Conservation (phyloP, 2,888 invertebrate genomes). For the Stenoptilia bipunctidactyla region DNA sequence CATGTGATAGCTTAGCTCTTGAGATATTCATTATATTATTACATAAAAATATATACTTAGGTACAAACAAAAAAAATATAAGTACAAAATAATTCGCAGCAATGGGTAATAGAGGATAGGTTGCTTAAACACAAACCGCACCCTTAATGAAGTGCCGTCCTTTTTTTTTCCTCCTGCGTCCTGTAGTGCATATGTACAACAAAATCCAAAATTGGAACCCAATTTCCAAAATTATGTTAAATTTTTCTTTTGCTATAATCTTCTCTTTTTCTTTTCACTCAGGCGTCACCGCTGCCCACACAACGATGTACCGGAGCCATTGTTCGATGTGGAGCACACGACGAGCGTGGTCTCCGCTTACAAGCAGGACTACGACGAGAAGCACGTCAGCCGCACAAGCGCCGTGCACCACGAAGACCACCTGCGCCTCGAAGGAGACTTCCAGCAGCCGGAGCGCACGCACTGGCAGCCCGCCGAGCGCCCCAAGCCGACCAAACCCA, state of each 20-base stretch:
- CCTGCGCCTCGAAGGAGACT: constrained; percentile 79
- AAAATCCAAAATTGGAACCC: too few relatives aligned
- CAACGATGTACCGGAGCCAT: constrained; percentile 73
- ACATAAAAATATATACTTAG: too few relatives aligned
- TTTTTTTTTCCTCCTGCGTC: too few relatives aligned
- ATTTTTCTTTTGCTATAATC: neutral
- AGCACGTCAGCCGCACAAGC: constrained; percentile 72
- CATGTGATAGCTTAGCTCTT: too few relatives aligned
- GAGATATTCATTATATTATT: too few relatives aligned
- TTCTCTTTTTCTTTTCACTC: constrained; percentile 28
- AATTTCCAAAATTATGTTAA: neutral
- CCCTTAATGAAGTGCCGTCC: too few relatives aligned
- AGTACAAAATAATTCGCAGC: too few relatives aligned
- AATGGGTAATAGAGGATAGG: too few relatives aligned
- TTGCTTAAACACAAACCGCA: too few relatives aligned
- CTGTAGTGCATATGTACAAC: too few relatives aligned
- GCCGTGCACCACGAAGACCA: constrained; percentile 77
- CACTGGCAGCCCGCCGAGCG: constrained; percentile 71
- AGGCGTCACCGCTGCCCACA: constrained; percentile 90
- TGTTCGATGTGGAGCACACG: constrained; percentile 70
- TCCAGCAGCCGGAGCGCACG: constrained; percentile 64
- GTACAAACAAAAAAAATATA: too few relatives aligned
- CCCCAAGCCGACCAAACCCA: constrained; percentile 59
- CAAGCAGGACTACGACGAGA: constrained; percentile 75
- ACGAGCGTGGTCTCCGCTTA: constrained; percentile 73